Base-by-base conservation (phyloP, 2,888 invertebrate genomes). In the Tholera decimalis region DNA sequence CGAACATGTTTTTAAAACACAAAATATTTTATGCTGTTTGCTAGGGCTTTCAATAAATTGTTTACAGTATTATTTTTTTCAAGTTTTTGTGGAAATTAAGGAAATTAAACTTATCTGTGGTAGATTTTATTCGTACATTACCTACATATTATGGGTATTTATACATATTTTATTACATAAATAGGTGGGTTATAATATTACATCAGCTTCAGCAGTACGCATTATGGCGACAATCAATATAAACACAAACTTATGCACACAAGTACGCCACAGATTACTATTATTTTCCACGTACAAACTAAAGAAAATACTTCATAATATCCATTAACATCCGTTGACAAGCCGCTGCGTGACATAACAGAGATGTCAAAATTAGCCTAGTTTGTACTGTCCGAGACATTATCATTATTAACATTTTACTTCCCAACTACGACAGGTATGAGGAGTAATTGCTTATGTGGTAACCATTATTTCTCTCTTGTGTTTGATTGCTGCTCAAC, bases 341-440 rank as follows among this genome's bases (percentile, higher is more conserved):
- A 60, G 57, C 28, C 22, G 3, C 22, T 44, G 15, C 41, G 49
- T 74, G 82, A 81, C 69, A 75, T 77, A 79, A 80, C 63, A 54
- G 6, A 41, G 58, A 79, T 80, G 73, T 73, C 63, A 73, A 80
- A 77, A 82, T 61, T 39, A 76, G 64, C 72, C 75, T 76, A 73
- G 50, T 75, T 77, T 28, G 24, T 13, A 22, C 46, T 61, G 74
- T 67, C 56, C 58, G 26, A 67, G 46, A 67, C n/a, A n/a, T 68
- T 65, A n/a, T n/a, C n/a, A n/a, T 65, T 62, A 74, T 60, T 67
- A 72, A 51, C 68, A 66, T 65, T 66, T 60, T 66, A 66, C 56
- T 49, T 7, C 54, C 51, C 47, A 61, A 59, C 63, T 53, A 26
- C 35, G 28, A 43, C 43, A 55, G 54, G 50, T 44, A 41, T 65